Percentiles rank a stretch among this genome's conserved stretches.
Evolutionary conservation across 2,888 invertebrate genomes (phyloP).

Genomic region (Lottia gigantea): DNA sequence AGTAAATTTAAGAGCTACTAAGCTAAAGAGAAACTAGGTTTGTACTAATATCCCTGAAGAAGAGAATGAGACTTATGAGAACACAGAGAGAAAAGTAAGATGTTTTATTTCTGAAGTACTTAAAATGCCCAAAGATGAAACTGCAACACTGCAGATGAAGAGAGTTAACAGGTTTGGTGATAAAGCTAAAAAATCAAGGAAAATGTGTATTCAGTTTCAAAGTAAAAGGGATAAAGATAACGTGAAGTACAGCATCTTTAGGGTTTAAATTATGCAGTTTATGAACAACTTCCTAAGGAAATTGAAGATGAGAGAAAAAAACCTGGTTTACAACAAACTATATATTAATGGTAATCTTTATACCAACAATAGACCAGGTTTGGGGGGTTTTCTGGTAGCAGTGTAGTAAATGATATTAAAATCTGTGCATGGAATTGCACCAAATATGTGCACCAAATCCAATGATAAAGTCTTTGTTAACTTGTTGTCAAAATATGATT

Average conservation of each 20-base stretch:
- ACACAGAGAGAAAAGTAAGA: not conserved
- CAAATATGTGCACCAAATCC: not conserved
- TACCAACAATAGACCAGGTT: no score
- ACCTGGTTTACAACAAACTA: no score
- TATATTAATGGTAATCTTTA: no score
- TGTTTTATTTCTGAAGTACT: not conserved
- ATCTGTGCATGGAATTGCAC: constrained; percentile 1
- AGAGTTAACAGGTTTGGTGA: constrained; percentile 3
- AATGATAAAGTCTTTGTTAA: not conserved
- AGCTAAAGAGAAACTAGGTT: not conserved
- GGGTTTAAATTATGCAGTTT: no score
- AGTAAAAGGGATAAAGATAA: not conserved
- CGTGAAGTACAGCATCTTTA: no score
- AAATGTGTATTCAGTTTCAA: not conserved
- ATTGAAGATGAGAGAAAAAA: no score
- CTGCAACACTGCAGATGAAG: not conserved
- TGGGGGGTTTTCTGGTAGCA: not conserved
- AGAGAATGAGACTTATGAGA: not conserved
- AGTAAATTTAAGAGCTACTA: not conserved
- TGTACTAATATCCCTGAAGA: not conserved
- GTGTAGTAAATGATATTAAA: not conserved
- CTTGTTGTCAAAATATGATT: not conserved
- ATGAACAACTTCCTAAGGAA: no score
- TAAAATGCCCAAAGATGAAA: not conserved
- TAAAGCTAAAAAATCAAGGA: not conserved